These are phyloP conservation scores for Pseudopleuronectes americanus DNA, from an alignment of 2,797 vertebrate species.

Conservation along the genomic window DNA sequence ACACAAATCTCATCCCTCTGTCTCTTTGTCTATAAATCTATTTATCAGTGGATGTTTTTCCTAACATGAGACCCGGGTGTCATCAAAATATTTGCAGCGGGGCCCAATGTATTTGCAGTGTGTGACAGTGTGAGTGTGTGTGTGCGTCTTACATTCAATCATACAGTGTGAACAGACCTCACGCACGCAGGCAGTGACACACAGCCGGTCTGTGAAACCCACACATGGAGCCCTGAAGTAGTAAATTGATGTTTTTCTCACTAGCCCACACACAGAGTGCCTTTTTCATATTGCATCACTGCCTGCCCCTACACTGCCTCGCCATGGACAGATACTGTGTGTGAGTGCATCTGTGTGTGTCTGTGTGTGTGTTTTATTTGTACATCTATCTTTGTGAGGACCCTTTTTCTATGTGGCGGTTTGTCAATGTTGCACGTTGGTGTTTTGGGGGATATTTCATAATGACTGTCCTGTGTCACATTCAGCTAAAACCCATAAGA, in stretches of 20 bases:
- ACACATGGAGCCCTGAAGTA: slow-evolving; percentile 22
- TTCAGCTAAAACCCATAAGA: too few species aligned
- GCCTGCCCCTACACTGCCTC: slow-evolving; percentile 44
- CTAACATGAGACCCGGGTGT: neutral
- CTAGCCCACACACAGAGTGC: neutral
- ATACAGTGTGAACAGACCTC: slow-evolving; percentile 34
- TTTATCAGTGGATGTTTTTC: neutral
- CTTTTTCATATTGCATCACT: slow-evolving; percentile 20
- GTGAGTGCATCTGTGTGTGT: neutral
- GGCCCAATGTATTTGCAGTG: neutral
- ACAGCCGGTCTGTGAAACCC: slow-evolving; percentile 7
- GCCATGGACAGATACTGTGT: slow-evolving; percentile 24
- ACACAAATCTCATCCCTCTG: neutral
- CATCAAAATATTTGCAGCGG: neutral
- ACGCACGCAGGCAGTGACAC: slow-evolving; percentile 27
- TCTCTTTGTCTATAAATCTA: neutral
- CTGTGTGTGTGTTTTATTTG: too few species aligned
- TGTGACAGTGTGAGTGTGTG: slow-evolving; percentile 13
- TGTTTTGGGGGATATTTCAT: too few species aligned
- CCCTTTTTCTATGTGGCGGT: too few species aligned
- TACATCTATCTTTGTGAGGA: too few species aligned
- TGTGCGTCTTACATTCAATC: slow-evolving; percentile 31
- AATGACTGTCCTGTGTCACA: too few species aligned
- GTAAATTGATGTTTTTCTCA: slow-evolving; percentile 55
- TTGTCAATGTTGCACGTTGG: too few species aligned